Conservation (phyloP, 2,888 invertebrate genomes). For the Drosophila helvetica region DNA sequence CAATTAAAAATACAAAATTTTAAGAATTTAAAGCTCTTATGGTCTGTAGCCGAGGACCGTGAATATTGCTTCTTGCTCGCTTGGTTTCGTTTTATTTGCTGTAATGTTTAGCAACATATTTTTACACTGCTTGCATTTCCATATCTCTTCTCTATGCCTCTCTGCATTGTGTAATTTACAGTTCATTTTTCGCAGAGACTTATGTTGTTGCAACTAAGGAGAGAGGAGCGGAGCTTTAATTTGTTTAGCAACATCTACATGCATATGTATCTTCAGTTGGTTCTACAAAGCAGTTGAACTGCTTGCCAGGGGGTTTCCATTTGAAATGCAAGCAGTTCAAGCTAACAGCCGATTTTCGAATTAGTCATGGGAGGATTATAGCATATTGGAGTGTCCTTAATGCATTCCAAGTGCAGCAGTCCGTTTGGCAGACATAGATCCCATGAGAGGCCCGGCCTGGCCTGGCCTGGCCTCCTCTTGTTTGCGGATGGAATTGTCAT, state of each 20-base stretch:
- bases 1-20: neutral
- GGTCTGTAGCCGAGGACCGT: neutral
- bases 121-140: neutral
- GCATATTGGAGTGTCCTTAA: neutral
- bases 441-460: neutral
- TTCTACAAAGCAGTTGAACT: neutral
- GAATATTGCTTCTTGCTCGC: neutral
- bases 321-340: too few relatives aligned
- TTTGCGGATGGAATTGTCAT: constrained; percentile 68
- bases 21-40: neutral
- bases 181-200: too few relatives aligned
- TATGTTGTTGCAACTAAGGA: too few relatives aligned
- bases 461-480: constrained; percentile 39
- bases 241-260: neutral
- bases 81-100: neutral
- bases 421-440: neutral
- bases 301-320: neutral
- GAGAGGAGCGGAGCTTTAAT: too few relatives aligned
- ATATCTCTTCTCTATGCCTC: neutral
- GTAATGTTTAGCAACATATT: neutral
- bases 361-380: neutral
- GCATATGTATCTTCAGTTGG: neutral
- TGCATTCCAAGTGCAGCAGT: neutral
- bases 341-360: neutral
- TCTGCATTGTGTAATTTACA: neutral